These are phyloP conservation scores for Tachyglossus aculeatus DNA, from an alignment of 2,797 vertebrate species.

Conservation along the genomic window DNA sequence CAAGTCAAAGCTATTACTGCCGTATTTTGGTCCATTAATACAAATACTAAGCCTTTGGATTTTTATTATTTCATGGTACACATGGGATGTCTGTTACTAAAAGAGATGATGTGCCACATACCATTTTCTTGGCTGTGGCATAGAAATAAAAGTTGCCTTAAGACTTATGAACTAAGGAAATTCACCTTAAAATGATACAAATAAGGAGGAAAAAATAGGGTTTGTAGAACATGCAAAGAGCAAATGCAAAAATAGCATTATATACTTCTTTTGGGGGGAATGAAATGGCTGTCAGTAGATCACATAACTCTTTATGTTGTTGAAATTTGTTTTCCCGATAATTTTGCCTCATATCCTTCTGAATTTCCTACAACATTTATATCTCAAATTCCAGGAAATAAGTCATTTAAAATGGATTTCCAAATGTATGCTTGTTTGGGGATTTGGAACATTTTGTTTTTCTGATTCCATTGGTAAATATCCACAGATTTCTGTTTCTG, in stretches of 20 bases:
- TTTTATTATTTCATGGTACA: neutral
- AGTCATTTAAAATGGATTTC: no score
- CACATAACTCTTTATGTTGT: neutral
- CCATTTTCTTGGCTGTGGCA: slow-evolving; percentile 15
- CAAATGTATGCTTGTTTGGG: no score
- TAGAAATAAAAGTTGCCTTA: neutral
- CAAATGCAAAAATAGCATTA: neutral
- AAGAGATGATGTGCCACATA: neutral
- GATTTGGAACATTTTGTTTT: no score
- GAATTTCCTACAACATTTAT: no score
- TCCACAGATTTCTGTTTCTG: no score
- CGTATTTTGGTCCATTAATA: neutral
- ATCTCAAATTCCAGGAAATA: no score
- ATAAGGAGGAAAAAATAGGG: neutral
- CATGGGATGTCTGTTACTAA: neutral
- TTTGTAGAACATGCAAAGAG: neutral
- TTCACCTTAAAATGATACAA: neutral
- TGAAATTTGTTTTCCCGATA: no score
- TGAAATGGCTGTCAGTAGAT: neutral
- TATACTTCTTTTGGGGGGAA: neutral
- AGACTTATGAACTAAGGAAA: slow-evolving; percentile 1
- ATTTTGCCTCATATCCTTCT: no score
- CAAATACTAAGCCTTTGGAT: neutral
- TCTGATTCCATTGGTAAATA: no score
- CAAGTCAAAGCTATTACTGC: neutral